A percentile compares a stretch with the other conserved stretches of the same genome.
Evolutionary conservation across 2,888 invertebrate species (phyloP).

Genomic region (Tetragnatha montana): DNA sequence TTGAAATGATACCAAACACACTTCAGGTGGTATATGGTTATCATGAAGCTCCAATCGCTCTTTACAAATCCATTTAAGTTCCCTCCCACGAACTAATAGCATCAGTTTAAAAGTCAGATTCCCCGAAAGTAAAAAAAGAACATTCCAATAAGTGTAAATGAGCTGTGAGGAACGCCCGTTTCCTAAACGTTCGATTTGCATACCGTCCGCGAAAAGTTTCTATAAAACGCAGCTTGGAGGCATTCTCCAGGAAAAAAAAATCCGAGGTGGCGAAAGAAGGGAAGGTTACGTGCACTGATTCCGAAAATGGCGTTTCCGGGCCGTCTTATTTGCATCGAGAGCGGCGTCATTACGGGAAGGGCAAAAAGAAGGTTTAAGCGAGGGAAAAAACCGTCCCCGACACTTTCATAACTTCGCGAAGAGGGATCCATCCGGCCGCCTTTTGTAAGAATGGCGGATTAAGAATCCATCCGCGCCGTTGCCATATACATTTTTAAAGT

Average conservation of each 20-base stretch:
- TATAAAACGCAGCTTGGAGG: constrained; percentile 36
- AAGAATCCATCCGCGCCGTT: constrained; percentile 46
- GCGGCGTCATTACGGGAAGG: constrained; percentile 47
- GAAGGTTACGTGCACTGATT: constrained; percentile 46
- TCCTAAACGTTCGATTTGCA: constrained; percentile 59
- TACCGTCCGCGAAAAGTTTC: constrained; percentile 37
- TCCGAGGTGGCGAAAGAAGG: background rate
- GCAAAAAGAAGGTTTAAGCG: background rate
- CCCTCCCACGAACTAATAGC: background rate
- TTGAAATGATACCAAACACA: constrained; percentile 15
- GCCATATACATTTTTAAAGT: constrained; percentile 4
- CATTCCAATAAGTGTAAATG: background rate
- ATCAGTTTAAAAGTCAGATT: constrained; percentile 6
- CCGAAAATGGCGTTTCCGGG: constrained; percentile 48
- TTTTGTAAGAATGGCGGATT: constrained; percentile 54
- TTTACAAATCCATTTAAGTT: constrained; percentile 12
- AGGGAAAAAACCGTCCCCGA: background rate
- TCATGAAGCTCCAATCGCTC: background rate
- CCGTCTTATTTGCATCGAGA: constrained; percentile 53
- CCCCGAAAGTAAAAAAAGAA: constrained; percentile 5
- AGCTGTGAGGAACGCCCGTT: constrained; percentile 44
- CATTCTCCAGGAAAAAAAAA: constrained; percentile 8
- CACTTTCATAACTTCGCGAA: constrained; percentile 25
- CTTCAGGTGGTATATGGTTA: background rate
- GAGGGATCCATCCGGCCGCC: constrained; percentile 3